Percentiles rank a stretch among this genome's conserved stretches.
Evolutionary conservation across 1,140 invertebrate species (phyloP).

Genomic region (Drosophila arawakana): DNA sequence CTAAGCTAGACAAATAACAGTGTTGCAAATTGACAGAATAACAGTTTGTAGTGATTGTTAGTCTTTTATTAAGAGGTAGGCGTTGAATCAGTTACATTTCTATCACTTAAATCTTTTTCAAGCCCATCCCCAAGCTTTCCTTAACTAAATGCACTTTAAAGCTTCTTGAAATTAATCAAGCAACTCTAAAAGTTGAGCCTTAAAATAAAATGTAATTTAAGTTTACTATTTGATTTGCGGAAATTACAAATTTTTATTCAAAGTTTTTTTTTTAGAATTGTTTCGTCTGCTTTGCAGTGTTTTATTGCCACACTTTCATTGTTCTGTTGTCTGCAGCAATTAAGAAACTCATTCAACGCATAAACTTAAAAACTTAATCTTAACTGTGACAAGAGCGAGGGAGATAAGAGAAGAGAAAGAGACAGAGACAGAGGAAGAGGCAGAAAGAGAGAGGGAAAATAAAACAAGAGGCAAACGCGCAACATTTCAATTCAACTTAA

Average conservation of each 20-base stretch:
- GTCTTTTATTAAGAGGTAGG: no score
- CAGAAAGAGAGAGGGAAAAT: background rate
- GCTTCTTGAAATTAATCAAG: no score
- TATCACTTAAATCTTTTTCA: no score
- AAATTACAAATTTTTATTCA: slow-evolving; percentile 24
- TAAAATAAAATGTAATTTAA: slow-evolving; percentile 18
- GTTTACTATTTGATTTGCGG: slow-evolving; percentile 30
- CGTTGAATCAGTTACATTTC: no score
- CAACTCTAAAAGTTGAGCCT: background rate
- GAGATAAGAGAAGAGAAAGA: background rate
- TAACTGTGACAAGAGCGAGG: slow-evolving; percentile 7
- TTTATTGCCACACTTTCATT: slow-evolving; percentile 25
- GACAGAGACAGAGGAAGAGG: background rate
- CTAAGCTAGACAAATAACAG: slow-evolving; percentile 1
- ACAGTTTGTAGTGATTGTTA: no score
- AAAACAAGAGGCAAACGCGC: slow-evolving; percentile 19
- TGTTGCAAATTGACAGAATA: no score
- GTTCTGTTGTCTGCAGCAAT: slow-evolving; percentile 21
- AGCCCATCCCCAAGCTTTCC: no score
- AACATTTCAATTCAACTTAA: slow-evolving; percentile 77
- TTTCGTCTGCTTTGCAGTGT: slow-evolving; percentile 8
- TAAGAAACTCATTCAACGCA: slow-evolving; percentile 49
- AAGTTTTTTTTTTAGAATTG: slow-evolving; percentile 14
- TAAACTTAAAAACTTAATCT: slow-evolving; percentile 53
- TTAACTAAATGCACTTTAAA: no score